These are phyloP conservation scores for Hermatobates lingyangjiaoensis DNA, from an alignment of 1,140 invertebrate genomes.

Conservation along the genomic window DNA sequence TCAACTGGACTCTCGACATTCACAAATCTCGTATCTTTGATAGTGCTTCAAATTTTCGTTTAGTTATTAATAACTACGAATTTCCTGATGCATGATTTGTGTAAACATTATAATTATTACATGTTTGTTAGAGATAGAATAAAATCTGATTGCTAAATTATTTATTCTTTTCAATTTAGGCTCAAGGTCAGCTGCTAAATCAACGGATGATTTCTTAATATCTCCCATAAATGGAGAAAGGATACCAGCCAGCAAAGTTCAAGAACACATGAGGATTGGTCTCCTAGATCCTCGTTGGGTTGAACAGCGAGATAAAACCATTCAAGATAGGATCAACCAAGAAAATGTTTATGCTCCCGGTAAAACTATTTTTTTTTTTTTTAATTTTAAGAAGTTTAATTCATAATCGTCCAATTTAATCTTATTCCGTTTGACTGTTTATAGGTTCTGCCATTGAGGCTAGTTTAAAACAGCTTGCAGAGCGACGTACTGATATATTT, in stretches of 20 bases:
- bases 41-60: no score
- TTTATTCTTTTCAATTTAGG: conserved; percentile 27
- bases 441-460: conserved; percentile 75
- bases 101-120: no score
- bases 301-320: conserved; percentile 79
- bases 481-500: conserved; percentile 98
- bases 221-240: conserved; percentile 96
- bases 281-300: conserved; percentile 95
- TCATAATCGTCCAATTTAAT: no score
- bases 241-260: conserved; percentile 90
- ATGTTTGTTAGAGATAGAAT: no score
- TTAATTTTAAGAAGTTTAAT: no score
- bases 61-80: no score
- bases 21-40: no score
- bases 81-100: no score
- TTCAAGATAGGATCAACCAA: conserved; percentile 63
- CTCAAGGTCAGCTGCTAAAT: conserved; percentile 22
- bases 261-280: conserved; percentile 94
- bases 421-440: no score
- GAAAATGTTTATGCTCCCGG: conserved; percentile 71
- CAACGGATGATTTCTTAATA: conserved; percentile 77
- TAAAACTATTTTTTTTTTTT: conserved; percentile 14
- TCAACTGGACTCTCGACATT: no score
- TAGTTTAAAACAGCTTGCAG: conserved; percentile 87
- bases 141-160: conserved; percentile 1